Percentiles rank a stretch among this genome's conserved stretches.
Evolutionary conservation across 2,113 vertebrate species (phyloP).

Genomic region (Butastur rufipennis): DNA sequence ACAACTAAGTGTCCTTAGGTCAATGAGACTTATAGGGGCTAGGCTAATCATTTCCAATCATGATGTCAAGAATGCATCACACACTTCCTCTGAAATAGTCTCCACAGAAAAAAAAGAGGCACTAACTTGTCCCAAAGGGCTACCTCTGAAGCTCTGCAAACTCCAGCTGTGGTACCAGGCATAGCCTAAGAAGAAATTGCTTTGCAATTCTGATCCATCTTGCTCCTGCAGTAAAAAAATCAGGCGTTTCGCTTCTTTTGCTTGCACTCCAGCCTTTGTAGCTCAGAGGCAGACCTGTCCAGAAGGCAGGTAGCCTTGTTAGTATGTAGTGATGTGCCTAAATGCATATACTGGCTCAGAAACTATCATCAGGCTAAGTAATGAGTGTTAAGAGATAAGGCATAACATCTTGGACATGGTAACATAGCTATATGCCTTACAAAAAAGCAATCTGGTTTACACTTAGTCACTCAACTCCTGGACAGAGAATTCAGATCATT

Average conservation of each 20-base stretch:
- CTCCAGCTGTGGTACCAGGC: neutral
- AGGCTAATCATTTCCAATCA: neutral
- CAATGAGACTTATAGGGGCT: neutral
- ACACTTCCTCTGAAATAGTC: neutral
- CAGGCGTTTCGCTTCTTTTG: rapidly evolving
- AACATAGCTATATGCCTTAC: neutral
- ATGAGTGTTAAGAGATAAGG: neutral
- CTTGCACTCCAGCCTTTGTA: neutral
- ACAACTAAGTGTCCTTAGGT: neutral
- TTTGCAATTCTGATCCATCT: neutral
- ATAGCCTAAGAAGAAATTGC: neutral
- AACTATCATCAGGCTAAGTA: neutral
- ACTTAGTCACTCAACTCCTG: neutral
- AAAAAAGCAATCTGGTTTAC: neutral
- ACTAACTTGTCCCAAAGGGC: neutral
- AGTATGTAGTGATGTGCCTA: neutral
- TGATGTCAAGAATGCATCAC: neutral
- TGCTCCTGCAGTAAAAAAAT: neutral
- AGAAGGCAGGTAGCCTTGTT: neutral
- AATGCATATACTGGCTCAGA: neutral
- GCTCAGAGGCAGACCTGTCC: neutral
- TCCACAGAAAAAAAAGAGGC: neutral
- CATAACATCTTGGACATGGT: neutral
- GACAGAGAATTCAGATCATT: neutral
- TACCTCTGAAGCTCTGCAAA: neutral